Evolutionary conservation across 2,797 vertebrate species (phyloP), one percentile per base, ranked within the genome.

Genomic region (Betta splendens): DNA sequence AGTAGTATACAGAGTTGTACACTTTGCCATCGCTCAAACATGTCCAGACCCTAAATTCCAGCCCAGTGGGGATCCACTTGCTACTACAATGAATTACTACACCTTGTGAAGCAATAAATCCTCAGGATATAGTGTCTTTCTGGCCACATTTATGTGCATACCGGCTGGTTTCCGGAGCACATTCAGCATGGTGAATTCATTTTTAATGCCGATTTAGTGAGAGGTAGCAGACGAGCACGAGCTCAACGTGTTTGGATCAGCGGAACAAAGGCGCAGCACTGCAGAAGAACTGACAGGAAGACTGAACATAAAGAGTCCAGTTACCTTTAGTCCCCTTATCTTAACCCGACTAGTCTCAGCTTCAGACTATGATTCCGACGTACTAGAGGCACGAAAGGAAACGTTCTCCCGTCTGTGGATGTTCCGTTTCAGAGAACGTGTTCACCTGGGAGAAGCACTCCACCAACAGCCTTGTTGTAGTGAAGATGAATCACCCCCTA

Each of bases 341-440:
- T 71, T 64, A 64, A 61, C 54, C 78, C 71, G 75, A 75, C 51
- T 80, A 62, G 75, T 61, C 63, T 86, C 81, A 69, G 66, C 59
- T 26, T 80, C 86, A 80, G 66, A 37, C 44, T 51, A 17, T 79
- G 83, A 85, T 86, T 86, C 60, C 32, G 58, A 40, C 50, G 43
- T 52, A 44, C 38, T 73, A 64, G 79, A 84, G 69, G 66, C 64
- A 73, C 47, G 69, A 18, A 64, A 51, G 66, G 23, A 18, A 35
- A 68, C 31, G 35, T 62, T 60, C 39, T 33, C 33, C 21, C 11
- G 5, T 44, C 32, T 63, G 50, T 63, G 50, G 10, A 46, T 52
- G 63, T 71, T 65, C 83, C 68, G 13, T 33, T 59, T 20, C 26
- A 58, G 17, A 15, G 32, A 29, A 32, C 35, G 25, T 35, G 50